Evolutionary conservation across 2,888 invertebrate species (phyloP).

Genomic region (Machimus atricapillus): DNA sequence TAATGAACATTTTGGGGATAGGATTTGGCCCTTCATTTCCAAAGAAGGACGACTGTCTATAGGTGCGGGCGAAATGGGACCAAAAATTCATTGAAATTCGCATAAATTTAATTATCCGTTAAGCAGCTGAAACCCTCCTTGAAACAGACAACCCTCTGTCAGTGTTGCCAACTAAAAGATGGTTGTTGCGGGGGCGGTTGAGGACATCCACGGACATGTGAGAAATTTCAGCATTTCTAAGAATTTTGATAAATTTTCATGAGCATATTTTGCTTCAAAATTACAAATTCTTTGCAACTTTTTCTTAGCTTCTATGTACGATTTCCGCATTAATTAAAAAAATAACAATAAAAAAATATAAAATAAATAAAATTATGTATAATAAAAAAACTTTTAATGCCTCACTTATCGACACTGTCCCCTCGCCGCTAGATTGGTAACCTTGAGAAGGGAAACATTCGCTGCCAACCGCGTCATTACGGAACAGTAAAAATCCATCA

Average conservation of each 20-base stretch:
- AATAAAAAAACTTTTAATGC: not conserved
- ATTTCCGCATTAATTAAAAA: not conserved
- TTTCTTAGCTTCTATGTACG: not conserved
- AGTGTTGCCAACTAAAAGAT: not conserved
- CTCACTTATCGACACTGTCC: not conserved
- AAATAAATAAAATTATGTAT: not conserved
- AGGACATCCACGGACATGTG: not conserved
- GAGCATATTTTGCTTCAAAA: not conserved
- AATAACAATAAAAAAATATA: not conserved
- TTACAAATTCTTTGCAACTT: not conserved
- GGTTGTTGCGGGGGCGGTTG: not conserved
- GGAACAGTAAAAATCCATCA: not conserved
- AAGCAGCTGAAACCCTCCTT: not conserved
- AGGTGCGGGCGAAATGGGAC: not conserved
- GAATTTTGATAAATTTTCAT: not conserved
- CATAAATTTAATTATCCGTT: not conserved
- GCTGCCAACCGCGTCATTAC: not conserved
- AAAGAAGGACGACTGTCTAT: not conserved
- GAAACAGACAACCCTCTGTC: not conserved
- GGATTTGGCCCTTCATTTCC: not conserved
- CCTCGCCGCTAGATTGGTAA: not conserved
- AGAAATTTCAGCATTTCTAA: not conserved
- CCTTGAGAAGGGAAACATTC: not conserved
- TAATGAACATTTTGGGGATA: not conserved
- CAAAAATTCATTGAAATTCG: not conserved